Conservation (phyloP, 2,113 vertebrate genomes). For the Cyanistes caeruleus region DNA sequence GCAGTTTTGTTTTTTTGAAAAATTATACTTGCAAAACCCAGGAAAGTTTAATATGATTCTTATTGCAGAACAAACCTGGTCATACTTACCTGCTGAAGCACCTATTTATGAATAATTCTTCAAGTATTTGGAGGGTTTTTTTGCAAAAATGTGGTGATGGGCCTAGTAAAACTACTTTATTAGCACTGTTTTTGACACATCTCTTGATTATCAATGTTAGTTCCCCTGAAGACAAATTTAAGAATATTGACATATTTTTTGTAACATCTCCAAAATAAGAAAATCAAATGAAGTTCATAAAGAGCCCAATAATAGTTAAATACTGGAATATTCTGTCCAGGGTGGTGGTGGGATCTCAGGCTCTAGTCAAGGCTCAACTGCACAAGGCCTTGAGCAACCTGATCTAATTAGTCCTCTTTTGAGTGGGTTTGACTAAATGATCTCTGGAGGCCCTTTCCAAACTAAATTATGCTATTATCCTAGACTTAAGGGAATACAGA, state of each 20-base stretch:
- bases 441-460: not conserved
- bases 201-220: not conserved
- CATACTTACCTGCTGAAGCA: not conserved
- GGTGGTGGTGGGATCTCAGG: not conserved
- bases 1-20: not conserved
- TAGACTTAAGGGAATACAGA: not conserved
- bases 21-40: not conserved
- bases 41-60: not conserved
- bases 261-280: not conserved
- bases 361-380: not conserved
- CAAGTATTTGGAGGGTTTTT: not conserved
- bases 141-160: not conserved
- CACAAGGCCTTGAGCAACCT: not conserved
- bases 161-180: not conserved
- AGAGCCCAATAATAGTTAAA: not conserved
- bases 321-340: not conserved
- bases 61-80: not conserved
- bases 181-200: not conserved
- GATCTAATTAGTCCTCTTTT: not conserved
- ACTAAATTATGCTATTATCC: not conserved
- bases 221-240: not conserved
- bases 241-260: not conserved
- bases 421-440: not conserved
- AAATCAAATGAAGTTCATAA: not conserved
- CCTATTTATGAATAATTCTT: not conserved